Conservation (phyloP, 2,888 invertebrate species). For the Cryptocheilus praepositus region DNA sequence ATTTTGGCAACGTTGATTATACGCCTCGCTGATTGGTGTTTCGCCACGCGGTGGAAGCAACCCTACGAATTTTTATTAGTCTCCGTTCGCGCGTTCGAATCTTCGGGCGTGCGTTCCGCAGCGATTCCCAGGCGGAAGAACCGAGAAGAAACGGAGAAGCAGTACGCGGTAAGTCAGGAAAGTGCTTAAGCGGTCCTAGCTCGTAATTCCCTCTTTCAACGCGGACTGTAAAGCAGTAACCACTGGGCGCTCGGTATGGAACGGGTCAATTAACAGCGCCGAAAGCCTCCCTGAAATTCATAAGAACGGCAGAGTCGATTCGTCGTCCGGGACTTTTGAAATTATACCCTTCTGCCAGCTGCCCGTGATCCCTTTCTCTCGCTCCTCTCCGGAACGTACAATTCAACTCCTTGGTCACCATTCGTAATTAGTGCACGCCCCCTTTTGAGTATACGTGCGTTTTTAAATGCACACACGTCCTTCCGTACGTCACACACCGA, state of each 20-base stretch:
- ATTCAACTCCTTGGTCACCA: slow-evolving; percentile 52
- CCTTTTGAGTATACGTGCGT: not conserved
- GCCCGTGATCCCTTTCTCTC: slow-evolving; percentile 19
- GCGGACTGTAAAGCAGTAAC: slow-evolving; percentile 19
- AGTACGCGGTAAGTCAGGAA: not conserved
- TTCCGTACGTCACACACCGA: not conserved
- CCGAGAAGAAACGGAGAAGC: not conserved
- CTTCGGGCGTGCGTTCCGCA: not conserved
- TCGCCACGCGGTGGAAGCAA: slow-evolving; percentile 48
- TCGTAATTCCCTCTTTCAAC: slow-evolving; percentile 7
- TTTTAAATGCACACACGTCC: slow-evolving; percentile 1
- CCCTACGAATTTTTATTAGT: slow-evolving; percentile 60
- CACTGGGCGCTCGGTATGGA: slow-evolving; percentile 22
- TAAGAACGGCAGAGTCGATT: slow-evolving; percentile 32
- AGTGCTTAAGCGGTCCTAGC: not conserved
- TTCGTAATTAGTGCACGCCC: slow-evolving; percentile 57
- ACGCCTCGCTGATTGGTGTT: slow-evolving; percentile 60
- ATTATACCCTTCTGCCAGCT: slow-evolving; percentile 28
- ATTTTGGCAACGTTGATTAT: slow-evolving; percentile 61
- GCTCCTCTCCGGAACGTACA: slow-evolving; percentile 27
- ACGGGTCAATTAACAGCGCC: slow-evolving; percentile 42
- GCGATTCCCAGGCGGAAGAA: not conserved
- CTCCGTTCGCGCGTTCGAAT: not conserved
- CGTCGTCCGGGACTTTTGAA: slow-evolving; percentile 19
- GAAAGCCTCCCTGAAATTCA: slow-evolving; percentile 34